Base-by-base conservation (phyloP, 2,797 vertebrate species). In the Pseudochromis fuscus region DNA sequence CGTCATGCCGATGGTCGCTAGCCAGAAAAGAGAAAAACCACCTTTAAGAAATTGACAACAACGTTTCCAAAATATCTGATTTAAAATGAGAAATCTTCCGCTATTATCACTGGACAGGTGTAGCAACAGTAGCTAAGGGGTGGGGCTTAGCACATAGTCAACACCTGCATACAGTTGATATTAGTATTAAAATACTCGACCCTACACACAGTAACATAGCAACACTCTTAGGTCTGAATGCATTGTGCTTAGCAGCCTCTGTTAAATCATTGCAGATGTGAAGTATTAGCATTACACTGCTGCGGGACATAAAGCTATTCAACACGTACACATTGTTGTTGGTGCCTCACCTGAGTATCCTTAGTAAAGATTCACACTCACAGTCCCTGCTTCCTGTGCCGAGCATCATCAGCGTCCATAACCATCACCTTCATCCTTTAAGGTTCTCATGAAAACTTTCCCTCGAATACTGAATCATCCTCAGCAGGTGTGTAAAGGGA, bases 191-290 rank as follows among this genome's bases (percentile, higher is more conserved):
- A 76, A 52, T 38, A 59, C 44, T 57, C 51, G 8, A 49, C 50
- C 59, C 33, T 72, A 2, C 51, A 50, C 55, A 74, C 63, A 44
- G 61, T 63, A 56, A 76, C 46, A 21, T 9, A n/a, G 31, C 53
- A 78, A 82, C 67, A 74, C 72, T 72, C 42, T 60, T 2, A 27
- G 45, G 23, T 67, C 66, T 68, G 70, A 77, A 71, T 72, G 67
- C 55, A 59, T 63, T 65, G 66, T 46, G 71, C 72, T 70, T 52
- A 82, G 85, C 81, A 89, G 89, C 85, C 52, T 72, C 53, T 30
- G 67, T 84, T 81, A 70, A 74, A 81, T 64, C 24, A 24, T 49
- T 42, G 67, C 55, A 69, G 57, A 30, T 64, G 15, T 55, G 18
- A 61, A 40, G 49, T 62, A 50, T 56, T 46, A 56, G 71, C 53